Evolutionary conservation across 2,113 vertebrate genomes (phyloP), one percentile per base, ranked within the genome.

Genomic region (Hystrix cristata): DNA sequence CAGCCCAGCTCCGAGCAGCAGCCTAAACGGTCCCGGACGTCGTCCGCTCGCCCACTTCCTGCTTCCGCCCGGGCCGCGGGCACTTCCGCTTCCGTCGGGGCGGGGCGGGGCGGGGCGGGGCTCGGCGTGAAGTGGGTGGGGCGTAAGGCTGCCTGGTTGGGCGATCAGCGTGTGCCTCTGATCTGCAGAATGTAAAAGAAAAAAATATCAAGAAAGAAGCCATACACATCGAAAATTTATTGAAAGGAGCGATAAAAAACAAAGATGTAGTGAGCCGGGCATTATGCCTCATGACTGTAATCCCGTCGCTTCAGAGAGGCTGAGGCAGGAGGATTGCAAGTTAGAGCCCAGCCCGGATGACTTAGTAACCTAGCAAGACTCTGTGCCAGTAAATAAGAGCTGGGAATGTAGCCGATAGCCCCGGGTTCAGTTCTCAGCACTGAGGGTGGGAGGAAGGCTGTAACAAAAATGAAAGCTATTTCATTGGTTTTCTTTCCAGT

Each of bases 21-120:
- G 0, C 2, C 43, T 0, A 0, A 53, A 0, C 90, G n/a, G 46
- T 87, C 67, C 3, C 62, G 0, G 0, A 4, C 0, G 0, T 0
- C 0, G 3, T 14, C 4, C 38, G 4, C 74, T 4, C 31, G 0
- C 19, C 78, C 29, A 4, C 90, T 96, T 97, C 97, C 97, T 13
- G 23, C 95, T 98, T 98, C 97, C 97, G 85, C 27, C 79, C 15
- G 48, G 7, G 23, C 19, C 8, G 0, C 10, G 1, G 0, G 6
- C 16, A 91, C 97, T 97, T 97, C 97, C 98, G 95, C 10, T 5
- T 92, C 57, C n/a, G 0, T 25, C 4, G 6, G 60, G 9, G 27
- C 2, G 51, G n/a, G 69, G 18, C 21, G 31, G 1, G 6, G 53
- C 13, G 38, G 27, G 46, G 23, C 19, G 12, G 55, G 78, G 65